A percentile compares a stretch with the other conserved stretches of the same genome.
Evolutionary conservation across 2,888 invertebrate genomes (phyloP).

Genomic region (Drosophila putrida): DNA sequence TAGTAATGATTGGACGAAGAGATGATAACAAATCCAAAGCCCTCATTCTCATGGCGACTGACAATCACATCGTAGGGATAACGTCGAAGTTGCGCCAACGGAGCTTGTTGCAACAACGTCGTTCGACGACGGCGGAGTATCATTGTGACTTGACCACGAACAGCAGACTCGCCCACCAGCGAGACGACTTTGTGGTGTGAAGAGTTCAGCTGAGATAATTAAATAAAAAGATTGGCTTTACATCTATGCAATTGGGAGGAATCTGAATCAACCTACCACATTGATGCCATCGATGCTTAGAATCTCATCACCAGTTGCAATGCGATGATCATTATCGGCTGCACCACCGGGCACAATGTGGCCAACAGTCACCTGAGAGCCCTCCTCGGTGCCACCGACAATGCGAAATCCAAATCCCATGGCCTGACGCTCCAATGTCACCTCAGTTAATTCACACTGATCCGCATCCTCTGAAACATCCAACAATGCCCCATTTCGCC

Average conservation of each 20-base stretch:
- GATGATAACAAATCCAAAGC: slow-evolving; percentile 99
- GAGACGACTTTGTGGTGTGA: slow-evolving; percentile 97
- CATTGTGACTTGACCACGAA: slow-evolving; percentile 94
- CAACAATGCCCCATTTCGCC: slow-evolving; percentile 63
- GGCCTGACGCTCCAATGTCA: slow-evolving; percentile 94
- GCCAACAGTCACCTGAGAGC: slow-evolving; percentile 97
- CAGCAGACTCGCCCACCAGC: slow-evolving; percentile 95
- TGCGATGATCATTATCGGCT: slow-evolving; percentile 95
- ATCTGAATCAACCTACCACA: slow-evolving; percentile 86
- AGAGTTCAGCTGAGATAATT: slow-evolving; percentile 87
- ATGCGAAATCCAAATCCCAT: slow-evolving; percentile 99
- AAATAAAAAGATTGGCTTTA: background rate
- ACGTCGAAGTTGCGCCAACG: slow-evolving; percentile 63
- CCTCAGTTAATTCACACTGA: slow-evolving; percentile 83
- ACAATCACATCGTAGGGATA: slow-evolving; percentile 96
- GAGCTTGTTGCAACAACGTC: slow-evolving; percentile 44
- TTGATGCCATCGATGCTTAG: slow-evolving; percentile 96
- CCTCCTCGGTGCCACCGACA: slow-evolving; percentile 99
- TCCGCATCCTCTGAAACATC: slow-evolving; percentile 73
- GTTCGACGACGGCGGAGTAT: slow-evolving; percentile 88
- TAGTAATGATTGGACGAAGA: slow-evolving; percentile 93
- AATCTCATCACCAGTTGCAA: slow-evolving; percentile 97
- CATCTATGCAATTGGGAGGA: background rate
- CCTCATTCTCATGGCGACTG: slow-evolving; percentile 95
- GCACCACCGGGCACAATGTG: slow-evolving; percentile 98